phyloP scores from a whole-genome alignment of 2,888 invertebrate genomes.

The Alentia gelatinosa region DNA sequence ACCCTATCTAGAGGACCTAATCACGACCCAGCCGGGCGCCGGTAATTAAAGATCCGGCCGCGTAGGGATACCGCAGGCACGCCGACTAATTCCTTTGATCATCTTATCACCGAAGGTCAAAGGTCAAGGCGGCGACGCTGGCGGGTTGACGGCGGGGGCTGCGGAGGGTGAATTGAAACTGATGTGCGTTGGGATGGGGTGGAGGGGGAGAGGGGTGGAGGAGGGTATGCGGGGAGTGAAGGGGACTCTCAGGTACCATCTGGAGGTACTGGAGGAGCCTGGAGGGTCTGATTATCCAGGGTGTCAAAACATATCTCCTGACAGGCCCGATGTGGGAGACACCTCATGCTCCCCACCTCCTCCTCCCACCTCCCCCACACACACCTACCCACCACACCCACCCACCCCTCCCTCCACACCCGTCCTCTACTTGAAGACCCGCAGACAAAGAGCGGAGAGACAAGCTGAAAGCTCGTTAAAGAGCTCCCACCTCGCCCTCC shows the following conservation, averaged over 20 bases:
- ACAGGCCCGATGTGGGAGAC: constrained; percentile 13
- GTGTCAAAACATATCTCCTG: constrained; percentile 44
- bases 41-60: constrained; percentile 46
- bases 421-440: too few species aligned
- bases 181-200: background rate
- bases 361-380: background rate
- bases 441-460: background rate
- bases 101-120: constrained; percentile 45
- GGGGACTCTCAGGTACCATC: background rate
- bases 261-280: constrained; percentile 23
- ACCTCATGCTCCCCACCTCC: background rate
- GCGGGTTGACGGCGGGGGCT: background rate
- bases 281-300: constrained; percentile 50
- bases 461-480: background rate
- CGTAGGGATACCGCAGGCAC: constrained; percentile 30
- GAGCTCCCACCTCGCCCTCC: too few species aligned
- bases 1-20: background rate
- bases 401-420: background rate
- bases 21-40: constrained; percentile 17
- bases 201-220: background rate
- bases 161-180: background rate
- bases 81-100: constrained; percentile 47
- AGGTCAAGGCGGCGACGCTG: constrained; percentile 4
- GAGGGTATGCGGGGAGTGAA: background rate
- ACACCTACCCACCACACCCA: background rate